A percentile compares a stretch with the other conserved stretches of the same genome.
Conservation (phyloP, 2,113 vertebrate species). For the Scortum barcoo region DNA sequence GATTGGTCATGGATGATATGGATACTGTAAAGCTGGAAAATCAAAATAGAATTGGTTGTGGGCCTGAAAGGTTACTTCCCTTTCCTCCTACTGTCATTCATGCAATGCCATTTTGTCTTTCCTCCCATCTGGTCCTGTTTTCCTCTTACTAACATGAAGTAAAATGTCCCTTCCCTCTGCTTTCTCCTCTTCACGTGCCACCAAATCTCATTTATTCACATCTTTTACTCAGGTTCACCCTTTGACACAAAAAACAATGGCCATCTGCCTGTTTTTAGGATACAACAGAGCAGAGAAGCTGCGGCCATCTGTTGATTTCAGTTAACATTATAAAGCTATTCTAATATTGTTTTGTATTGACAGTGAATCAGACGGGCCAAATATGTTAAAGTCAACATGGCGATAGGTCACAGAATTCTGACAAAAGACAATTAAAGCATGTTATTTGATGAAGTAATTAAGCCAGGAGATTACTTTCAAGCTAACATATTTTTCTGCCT, state of each 20-base stretch:
- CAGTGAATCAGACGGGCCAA: not conserved
- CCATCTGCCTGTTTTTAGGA: not conserved
- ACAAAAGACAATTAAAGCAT: not conserved
- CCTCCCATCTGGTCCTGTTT: not conserved
- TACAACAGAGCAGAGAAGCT: not conserved
- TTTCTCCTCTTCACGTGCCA: not conserved
- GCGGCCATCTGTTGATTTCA: not conserved
- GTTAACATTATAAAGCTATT: not conserved
- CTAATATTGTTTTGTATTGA: not conserved
- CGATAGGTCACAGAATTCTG: not conserved
- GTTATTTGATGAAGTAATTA: conserved; percentile 5
- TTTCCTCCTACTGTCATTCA: not conserved
- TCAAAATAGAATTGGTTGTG: not conserved
- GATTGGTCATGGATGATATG: not conserved
- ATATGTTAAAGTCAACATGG: not conserved
- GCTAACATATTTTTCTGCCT: not conserved
- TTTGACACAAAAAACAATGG: not conserved
- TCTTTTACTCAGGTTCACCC: not conserved
- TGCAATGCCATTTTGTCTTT: not conserved
- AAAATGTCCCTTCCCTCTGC: not conserved
- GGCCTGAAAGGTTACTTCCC: not conserved
- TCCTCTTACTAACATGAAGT: too few relatives aligned
- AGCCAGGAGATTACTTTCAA: conserved; percentile 5
- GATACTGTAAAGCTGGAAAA: not conserved
- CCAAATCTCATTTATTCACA: not conserved